phyloP scores from a whole-genome alignment of 2,113 vertebrate species.

The Embiotoca jacksoni region DNA sequence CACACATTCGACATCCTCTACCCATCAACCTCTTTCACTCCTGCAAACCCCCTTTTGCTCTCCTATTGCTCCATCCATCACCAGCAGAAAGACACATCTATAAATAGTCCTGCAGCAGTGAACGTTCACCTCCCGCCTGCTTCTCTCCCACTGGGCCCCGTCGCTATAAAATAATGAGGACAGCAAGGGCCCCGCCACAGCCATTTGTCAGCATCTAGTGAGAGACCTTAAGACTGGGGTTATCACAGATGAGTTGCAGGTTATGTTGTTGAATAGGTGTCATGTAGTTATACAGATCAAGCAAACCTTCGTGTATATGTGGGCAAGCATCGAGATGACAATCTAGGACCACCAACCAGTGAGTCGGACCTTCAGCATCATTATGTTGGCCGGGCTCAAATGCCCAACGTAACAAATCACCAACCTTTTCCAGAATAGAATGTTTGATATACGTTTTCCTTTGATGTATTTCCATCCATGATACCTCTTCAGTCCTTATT shows the following conservation, averaged over 20 bases:
- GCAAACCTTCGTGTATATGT: not conserved
- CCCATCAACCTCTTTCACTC: conserved; percentile 27
- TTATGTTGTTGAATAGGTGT: not conserved
- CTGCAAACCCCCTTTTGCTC: conserved; percentile 24
- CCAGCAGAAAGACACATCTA: conserved; percentile 66
- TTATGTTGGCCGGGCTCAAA: not conserved
- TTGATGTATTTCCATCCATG: not conserved
- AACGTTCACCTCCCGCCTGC: conserved; percentile 65
- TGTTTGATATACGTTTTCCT: too few relatives aligned
- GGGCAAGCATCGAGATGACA: not conserved
- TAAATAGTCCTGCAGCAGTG: conserved; percentile 79
- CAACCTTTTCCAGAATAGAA: not conserved
- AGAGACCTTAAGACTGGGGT: conserved; percentile 15
- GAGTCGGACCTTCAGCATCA: not conserved
- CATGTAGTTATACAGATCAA: not conserved
- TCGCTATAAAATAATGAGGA: conserved; percentile 75
- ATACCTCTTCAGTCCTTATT: not conserved
- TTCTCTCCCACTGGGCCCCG: conserved; percentile 46
- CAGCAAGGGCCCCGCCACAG: conserved; percentile 51
- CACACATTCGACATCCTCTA: conserved; percentile 7
- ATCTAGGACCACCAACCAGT: not conserved
- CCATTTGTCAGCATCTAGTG: conserved; percentile 57
- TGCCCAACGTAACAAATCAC: not conserved
- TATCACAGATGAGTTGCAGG: conserved; percentile 17
- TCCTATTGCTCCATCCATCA: conserved; percentile 59